Evolutionary conservation across 1,140 invertebrate species (phyloP).

Genomic region (Tetragonula clypearis): DNA sequence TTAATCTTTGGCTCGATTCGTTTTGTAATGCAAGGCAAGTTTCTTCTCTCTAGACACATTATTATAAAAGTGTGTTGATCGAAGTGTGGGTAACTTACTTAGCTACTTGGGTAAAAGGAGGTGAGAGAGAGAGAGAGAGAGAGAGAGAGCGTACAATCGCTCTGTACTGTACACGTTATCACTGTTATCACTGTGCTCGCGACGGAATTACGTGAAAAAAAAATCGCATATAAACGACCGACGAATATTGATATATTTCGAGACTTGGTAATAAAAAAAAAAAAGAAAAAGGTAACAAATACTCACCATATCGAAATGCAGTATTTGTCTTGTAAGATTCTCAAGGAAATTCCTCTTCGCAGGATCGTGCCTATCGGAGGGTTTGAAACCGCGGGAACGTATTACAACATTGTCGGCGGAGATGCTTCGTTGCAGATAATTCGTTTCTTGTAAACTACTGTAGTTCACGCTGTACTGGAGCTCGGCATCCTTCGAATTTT

Average conservation of each 20-base stretch:
- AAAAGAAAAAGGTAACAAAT: no score
- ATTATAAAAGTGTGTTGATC: background rate
- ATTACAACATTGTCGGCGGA: slow-evolving; percentile 82
- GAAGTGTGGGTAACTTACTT: background rate
- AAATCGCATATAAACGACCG: background rate
- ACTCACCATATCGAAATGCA: slow-evolving; percentile 89
- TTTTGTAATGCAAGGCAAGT: background rate
- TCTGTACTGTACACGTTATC: no score
- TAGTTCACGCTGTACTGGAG: slow-evolving; percentile 67
- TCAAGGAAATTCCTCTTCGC: slow-evolving; percentile 90
- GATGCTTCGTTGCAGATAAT: slow-evolving; percentile 73
- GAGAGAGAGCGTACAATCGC: background rate
- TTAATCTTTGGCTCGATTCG: background rate
- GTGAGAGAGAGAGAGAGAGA: background rate
- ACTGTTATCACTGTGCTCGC: background rate
- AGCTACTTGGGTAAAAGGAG: background rate
- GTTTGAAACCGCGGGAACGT: slow-evolving; percentile 88
- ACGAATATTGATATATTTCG: no score
- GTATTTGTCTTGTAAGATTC: slow-evolving; percentile 89
- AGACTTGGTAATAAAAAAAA: background rate
- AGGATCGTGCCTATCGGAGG: slow-evolving; percentile 91
- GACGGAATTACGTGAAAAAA: background rate
- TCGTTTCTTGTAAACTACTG: slow-evolving; percentile 57
- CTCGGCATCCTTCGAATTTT: slow-evolving; percentile 70
- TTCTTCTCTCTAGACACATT: background rate